These are phyloP conservation scores for Drosophila ustulata DNA, from an alignment of 2,888 invertebrate genomes.

Conservation along the genomic window DNA sequence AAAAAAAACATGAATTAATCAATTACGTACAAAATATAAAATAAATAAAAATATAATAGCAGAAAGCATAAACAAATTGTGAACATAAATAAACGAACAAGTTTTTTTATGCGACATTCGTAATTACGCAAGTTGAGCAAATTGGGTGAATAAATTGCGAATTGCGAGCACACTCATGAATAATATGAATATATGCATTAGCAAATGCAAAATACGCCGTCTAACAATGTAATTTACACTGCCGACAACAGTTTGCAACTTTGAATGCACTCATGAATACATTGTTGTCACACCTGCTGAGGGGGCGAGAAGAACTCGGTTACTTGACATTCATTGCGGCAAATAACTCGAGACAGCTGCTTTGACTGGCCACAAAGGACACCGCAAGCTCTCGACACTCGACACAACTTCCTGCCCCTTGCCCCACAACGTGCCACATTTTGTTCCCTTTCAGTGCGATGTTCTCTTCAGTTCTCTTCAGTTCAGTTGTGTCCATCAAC, in stretches of 20 bases:
- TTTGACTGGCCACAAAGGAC: conserved; percentile 15
- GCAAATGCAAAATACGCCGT: background rate
- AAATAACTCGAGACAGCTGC: conserved; percentile 12
- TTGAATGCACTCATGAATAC: conserved; percentile 18
- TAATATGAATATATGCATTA: conserved; percentile 4
- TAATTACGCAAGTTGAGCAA: too few species aligned
- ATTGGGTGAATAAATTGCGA: too few species aligned
- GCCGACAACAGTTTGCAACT: background rate
- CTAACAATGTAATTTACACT: background rate
- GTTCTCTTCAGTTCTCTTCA: background rate
- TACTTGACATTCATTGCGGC: conserved; percentile 7
- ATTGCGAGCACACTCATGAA: background rate
- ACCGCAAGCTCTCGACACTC: conserved; percentile 2
- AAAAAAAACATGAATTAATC: too few species aligned
- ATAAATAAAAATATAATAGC: too few species aligned
- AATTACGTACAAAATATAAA: too few species aligned
- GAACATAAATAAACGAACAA: too few species aligned
- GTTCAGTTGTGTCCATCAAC: conserved; percentile 22
- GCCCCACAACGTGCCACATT: background rate
- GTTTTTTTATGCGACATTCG: too few species aligned
- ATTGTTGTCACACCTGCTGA: conserved; percentile 15
- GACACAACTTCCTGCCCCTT: background rate
- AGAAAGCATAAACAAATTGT: too few species aligned
- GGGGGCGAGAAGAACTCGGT: background rate
- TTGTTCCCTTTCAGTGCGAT: background rate